Conservation (phyloP, 2,888 invertebrate species). For the Caenorhabditis sp. region DNA sequence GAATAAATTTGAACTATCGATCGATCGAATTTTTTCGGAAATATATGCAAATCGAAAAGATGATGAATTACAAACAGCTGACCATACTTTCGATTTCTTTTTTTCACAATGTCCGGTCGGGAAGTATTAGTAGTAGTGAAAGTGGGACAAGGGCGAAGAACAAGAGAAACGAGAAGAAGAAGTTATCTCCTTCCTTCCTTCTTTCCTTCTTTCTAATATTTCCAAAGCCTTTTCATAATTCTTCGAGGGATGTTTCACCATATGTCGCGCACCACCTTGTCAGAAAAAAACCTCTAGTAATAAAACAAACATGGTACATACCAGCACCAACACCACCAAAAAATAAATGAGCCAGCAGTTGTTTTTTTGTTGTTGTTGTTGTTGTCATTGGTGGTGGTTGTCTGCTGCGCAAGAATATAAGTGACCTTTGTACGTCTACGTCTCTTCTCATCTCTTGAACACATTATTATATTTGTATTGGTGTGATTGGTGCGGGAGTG, state of each 20-base stretch:
- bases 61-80: slow-evolving; percentile 1
- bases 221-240: too few relatives aligned
- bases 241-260: background rate
- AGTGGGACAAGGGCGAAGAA: background rate
- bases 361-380: background rate
- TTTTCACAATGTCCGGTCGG: background rate
- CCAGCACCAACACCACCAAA: background rate
- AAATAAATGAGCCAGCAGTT: background rate
- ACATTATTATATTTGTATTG: background rate
- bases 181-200: too few relatives aligned
- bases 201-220: too few relatives aligned
- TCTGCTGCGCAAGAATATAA: background rate
- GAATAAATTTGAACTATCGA: background rate
- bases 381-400: too few relatives aligned
- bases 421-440: background rate
- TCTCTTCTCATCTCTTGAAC: background rate
- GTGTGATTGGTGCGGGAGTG: background rate
- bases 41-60: too few relatives aligned
- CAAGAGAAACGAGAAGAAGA: too few relatives aligned
- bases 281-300: background rate
- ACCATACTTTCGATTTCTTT: background rate
- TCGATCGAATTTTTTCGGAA: too few relatives aligned
- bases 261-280: background rate
- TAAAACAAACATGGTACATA: background rate
- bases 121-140: background rate